Evolutionary conservation across 2,888 invertebrate genomes (phyloP).

Genomic region (Ischnus inquisitorius): DNA sequence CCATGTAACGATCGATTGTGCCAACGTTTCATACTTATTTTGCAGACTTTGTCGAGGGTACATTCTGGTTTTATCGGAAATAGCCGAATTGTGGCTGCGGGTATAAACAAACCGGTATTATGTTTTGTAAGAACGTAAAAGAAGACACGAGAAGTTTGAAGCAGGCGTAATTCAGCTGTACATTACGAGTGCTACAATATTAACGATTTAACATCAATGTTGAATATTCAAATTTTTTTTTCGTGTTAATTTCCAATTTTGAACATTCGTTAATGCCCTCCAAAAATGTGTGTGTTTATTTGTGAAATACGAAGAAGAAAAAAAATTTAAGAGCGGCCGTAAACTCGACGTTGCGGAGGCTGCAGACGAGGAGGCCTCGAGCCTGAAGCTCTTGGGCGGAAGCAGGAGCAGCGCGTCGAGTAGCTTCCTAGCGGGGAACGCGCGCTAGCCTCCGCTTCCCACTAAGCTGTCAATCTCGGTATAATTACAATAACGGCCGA

Average conservation of each 20-base stretch:
- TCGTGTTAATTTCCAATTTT: not conserved
- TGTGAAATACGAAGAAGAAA: not conserved
- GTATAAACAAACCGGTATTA: too few species aligned
- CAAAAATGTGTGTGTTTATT: not conserved
- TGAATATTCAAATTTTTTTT: not conserved
- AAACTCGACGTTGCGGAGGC: not conserved
- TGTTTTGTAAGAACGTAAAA: not conserved
- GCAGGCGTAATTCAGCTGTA: not conserved
- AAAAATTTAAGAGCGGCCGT: not conserved
- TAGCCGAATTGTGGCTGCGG: not conserved
- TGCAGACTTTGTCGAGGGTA: not conserved
- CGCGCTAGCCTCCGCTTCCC: constrained; percentile 53
- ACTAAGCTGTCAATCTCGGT: constrained; percentile 74
- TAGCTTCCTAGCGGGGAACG: constrained; percentile 57
- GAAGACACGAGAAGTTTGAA: not conserved
- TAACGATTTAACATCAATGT: not conserved
- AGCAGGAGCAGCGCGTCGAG: constrained; percentile 54
- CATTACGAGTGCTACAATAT: not conserved
- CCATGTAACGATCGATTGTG: not conserved
- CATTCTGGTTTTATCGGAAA: not conserved
- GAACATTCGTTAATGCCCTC: not conserved
- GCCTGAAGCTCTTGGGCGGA: not conserved
- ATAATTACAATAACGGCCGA: constrained; percentile 73
- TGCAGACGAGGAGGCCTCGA: constrained; percentile 16
- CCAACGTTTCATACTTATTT: not conserved